Conservation (phyloP, 1,140 invertebrate species). For the Hirudo medicinalis region DNA sequence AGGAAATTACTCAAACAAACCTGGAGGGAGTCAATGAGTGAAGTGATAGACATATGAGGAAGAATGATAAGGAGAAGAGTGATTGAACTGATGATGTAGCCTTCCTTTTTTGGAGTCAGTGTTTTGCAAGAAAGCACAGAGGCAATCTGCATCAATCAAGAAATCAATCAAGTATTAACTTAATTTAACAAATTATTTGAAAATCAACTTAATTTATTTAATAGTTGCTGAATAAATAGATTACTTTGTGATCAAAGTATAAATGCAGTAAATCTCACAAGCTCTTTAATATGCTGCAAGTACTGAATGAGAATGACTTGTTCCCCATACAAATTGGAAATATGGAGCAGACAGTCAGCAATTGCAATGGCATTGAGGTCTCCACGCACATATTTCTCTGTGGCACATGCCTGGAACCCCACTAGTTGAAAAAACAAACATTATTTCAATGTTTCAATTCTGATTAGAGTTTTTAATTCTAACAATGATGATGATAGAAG, state of each 20-base stretch:
- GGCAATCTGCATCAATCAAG: no score
- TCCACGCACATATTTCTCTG: constrained; percentile 45
- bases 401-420: constrained; percentile 4
- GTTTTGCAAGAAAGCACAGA: constrained; percentile 37
- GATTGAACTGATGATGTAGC: constrained; percentile 69
- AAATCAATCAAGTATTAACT: no score
- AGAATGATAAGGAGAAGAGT: constrained; percentile 57
- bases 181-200: no score
- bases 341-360: constrained; percentile 69
- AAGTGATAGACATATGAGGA: constrained; percentile 66
- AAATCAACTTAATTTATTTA: no score
- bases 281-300: constrained; percentile 74
- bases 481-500: neutral
- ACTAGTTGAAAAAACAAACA: neutral
- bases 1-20: constrained; percentile 24
- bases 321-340: constrained; percentile 78
- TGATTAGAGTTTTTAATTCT: neutral
- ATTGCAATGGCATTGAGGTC: constrained; percentile 70
- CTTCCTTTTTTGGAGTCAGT: constrained; percentile 67
- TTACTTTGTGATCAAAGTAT: no score
- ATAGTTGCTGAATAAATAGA: no score
- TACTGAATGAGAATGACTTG: constrained; percentile 86
- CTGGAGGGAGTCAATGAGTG: constrained; percentile 67
- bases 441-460: neutral
- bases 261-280: neutral